Evolutionary conservation across 2,113 vertebrate genomes (phyloP), one percentile per base, ranked within the genome.

Genomic region (Mionectes macconnelli): DNA sequence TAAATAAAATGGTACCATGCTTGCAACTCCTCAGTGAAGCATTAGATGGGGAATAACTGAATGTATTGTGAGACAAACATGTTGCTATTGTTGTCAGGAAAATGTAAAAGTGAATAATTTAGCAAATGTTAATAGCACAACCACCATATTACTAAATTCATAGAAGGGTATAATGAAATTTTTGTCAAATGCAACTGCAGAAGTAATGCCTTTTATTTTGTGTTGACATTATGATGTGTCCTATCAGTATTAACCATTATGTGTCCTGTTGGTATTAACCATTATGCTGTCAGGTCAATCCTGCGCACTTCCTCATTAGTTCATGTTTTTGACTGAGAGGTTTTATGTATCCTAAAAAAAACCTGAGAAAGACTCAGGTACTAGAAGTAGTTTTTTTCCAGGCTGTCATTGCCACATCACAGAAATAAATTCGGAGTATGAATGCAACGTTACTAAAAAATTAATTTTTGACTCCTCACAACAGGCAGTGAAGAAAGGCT

Each of bases 31-130:
- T 96, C 95, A 97, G 77, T 88, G 97, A 97, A 90, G 80, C 81
- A 94, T 62, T 97, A 94, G 91, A 84, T 95, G 93, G 96, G 97
- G 98, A 98, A 97, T 97, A 97, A 96, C 87, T 97, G 90, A 93
- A 95, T 96, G 83, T 96, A 72, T 91, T 85, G 93, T 89, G 90
- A 96, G 87, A 81, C 84, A 88, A 42, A 69, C 76, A 83, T 96
- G 86, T 73, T 84, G 87, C 87, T 94, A 80, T 91, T 98, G 97
- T 96, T 98, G 95, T 96, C 94, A 96, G 97, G 95, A 97, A 96
- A 98, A 95, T 81, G 90, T 93, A 87, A 89, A 90, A 96, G 89
- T 96, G 89, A 97, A 96, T 98, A 95, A 98, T 98, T 97, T 95
- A 97, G 89, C 69, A 92, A 96, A 96, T 96, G 76, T 94, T 98